These are phyloP conservation scores for Zaprionus nigranus DNA, from an alignment of 1,140 invertebrate genomes.

Conservation along the genomic window DNA sequence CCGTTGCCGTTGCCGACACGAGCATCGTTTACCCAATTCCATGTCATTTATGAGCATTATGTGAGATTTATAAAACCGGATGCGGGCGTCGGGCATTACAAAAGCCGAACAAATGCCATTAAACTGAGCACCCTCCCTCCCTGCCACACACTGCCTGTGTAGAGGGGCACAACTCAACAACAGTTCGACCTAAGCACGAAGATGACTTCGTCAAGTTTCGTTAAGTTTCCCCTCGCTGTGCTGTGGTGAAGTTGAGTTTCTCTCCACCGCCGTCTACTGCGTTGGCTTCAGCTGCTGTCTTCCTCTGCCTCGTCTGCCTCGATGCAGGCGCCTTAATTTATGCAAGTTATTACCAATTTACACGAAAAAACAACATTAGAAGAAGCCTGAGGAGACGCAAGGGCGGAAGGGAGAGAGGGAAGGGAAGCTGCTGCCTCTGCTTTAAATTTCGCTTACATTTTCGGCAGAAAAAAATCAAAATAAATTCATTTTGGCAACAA, in stretches of 20 bases:
- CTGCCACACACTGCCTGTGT: neutral
- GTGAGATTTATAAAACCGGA: conserved; percentile 58
- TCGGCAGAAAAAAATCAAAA: conserved; percentile 60
- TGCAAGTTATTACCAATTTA: conserved; percentile 82
- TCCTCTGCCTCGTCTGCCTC: neutral
- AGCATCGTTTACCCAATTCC: conserved; percentile 54
- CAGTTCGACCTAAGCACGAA: conserved; percentile 45
- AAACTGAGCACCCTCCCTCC: neutral
- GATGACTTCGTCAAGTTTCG: conserved; percentile 19
- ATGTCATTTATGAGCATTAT: conserved; percentile 61
- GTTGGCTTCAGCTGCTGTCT: neutral
- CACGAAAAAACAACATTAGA: conserved; percentile 78
- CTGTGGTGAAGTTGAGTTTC: conserved; percentile 31
- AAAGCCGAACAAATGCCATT: conserved; percentile 34
- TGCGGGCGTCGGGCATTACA: neutral
- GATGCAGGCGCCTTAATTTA: conserved; percentile 71
- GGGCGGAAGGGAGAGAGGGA: neutral
- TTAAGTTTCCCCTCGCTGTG: conserved; percentile 41
- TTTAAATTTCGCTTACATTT: conserved; percentile 63
- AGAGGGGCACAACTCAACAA: conserved; percentile 43
- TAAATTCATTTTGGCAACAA: conserved; percentile 47
- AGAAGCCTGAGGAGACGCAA: neutral
- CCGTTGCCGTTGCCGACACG: neutral
- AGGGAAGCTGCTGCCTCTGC: conserved; percentile 39
- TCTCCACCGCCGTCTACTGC: neutral